These are phyloP conservation scores for Leucozona laternaria DNA, from an alignment of 2,888 invertebrate genomes.

Conservation along the genomic window DNA sequence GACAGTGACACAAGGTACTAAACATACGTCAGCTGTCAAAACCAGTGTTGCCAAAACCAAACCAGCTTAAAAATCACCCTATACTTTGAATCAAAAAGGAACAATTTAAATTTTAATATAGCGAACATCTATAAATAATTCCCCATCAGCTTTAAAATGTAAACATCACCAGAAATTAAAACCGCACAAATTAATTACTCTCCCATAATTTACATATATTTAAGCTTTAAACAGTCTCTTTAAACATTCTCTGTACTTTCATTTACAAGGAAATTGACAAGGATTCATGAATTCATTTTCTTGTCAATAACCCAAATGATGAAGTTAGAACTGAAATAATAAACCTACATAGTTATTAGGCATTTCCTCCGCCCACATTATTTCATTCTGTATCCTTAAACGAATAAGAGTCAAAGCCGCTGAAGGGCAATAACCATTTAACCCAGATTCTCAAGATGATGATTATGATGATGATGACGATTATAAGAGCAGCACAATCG, in stretches of 20 bases:
- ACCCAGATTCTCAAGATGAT: conserved; percentile 44
- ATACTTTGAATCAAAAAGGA: too few relatives aligned
- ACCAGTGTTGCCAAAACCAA: too few relatives aligned
- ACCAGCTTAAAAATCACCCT: too few relatives aligned
- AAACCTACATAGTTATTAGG: background rate
- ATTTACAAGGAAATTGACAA: conserved; percentile 15
- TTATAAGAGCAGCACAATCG: conserved; percentile 42
- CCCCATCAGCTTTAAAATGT: background rate
- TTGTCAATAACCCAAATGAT: background rate
- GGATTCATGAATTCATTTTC: background rate
- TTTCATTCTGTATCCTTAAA: background rate
- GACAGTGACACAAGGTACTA: too few relatives aligned
- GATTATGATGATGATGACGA: conserved; percentile 36
- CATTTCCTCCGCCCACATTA: background rate
- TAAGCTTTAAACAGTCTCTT: background rate
- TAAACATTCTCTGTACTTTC: background rate
- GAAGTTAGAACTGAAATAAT: conserved; percentile 8
- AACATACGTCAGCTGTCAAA: too few relatives aligned
- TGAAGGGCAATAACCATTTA: conserved; percentile 57
- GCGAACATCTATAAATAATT: background rate
- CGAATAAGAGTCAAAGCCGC: conserved; percentile 20
- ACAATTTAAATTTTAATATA: too few relatives aligned
- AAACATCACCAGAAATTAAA: background rate
- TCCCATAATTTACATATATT: background rate
- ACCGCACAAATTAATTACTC: background rate